Percentiles rank a stretch among this genome's conserved stretches.
These are phyloP conservation scores for Scaptomyza hsui DNA, from an alignment of 1,140 invertebrate genomes.

Conservation along the genomic window DNA sequence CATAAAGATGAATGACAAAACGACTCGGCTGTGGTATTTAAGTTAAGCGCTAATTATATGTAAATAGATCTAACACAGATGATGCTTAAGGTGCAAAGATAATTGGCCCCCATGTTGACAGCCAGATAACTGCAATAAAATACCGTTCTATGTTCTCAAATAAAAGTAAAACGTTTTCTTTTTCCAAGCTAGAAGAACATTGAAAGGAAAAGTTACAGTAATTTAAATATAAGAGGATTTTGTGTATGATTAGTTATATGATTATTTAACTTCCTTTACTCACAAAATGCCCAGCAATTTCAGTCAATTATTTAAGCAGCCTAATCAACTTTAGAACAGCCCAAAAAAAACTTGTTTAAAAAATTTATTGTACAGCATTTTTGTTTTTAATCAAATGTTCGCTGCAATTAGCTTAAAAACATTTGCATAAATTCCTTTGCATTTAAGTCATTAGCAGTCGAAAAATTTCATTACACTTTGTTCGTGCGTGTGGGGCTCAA, in stretches of 20 bases:
- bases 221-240: no score
- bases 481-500: slow-evolving; percentile 29
- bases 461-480: slow-evolving; percentile 77
- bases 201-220: background rate
- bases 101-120: slow-evolving; percentile 60
- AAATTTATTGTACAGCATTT: slow-evolving; percentile 23
- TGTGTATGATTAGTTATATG: no score
- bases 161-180: background rate
- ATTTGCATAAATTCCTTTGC: slow-evolving; percentile 68
- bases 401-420: slow-evolving; percentile 63
- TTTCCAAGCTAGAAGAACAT: background rate
- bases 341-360: background rate
- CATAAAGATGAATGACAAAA: slow-evolving; percentile 11
- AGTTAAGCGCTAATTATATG: slow-evolving; percentile 74
- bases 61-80: slow-evolving; percentile 62
- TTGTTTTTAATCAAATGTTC: slow-evolving; percentile 59
- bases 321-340: slow-evolving; percentile 2
- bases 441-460: slow-evolving; percentile 70
- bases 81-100: slow-evolving; percentile 57
- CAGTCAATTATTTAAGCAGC: background rate
- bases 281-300: background rate
- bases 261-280: no score
- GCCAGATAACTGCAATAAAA: slow-evolving; percentile 13
- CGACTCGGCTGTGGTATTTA: slow-evolving; percentile 40
- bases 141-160: background rate